Evolutionary conservation across 2,888 invertebrate species (phyloP), one percentile per base, ranked within the genome.

Genomic region (Artemia sp.): DNA sequence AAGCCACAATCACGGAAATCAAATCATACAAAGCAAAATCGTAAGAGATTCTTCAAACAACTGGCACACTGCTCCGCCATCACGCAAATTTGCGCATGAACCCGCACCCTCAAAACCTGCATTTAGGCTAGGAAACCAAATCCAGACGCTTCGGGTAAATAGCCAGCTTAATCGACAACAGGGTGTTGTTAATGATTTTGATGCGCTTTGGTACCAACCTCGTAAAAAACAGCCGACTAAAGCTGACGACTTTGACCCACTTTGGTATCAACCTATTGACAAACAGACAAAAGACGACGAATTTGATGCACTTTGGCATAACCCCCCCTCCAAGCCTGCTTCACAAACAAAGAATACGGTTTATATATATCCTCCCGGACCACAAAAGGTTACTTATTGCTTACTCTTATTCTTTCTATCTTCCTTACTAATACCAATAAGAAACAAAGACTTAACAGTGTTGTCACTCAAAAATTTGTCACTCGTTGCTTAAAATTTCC

Each of bases 41-140:
- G 64, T 58, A 58, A 58, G 64, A n/a, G 64, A 58, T 24, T 10
- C 64, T 24, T 58, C 64, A n/a, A 58, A 58, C 64, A 24, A 58
- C n/a, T 58, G 64, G 64, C 64, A 58, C 24, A 24, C 24, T 58
- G 64, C 64, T 58, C 64, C 64, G 14, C 64, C 64, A 58, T 58
- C 64, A n/a, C 64, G 64, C 64, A 58, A 58, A 10, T 58, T 24
- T 24, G 64, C 64, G 14, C 24, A 58, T 24, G 64, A 58, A n/a
- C 8, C 12, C 64, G 10, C 64, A n/a, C 64, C 64, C 64, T 58
- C 64, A 58, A 58, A 58, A 24, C 64, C 64, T 8, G n/a, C 64
- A 24, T n/a, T 58, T 19, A n/a, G 64, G n/a, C 38, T 38, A 38
- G 38, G 38, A 6, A 38, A 38, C 38, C 38, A 38, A 38, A 38